Percentiles rank a stretch among this genome's conserved stretches.
Conservation (phyloP, 2,888 invertebrate species). For the Tipula unca region DNA sequence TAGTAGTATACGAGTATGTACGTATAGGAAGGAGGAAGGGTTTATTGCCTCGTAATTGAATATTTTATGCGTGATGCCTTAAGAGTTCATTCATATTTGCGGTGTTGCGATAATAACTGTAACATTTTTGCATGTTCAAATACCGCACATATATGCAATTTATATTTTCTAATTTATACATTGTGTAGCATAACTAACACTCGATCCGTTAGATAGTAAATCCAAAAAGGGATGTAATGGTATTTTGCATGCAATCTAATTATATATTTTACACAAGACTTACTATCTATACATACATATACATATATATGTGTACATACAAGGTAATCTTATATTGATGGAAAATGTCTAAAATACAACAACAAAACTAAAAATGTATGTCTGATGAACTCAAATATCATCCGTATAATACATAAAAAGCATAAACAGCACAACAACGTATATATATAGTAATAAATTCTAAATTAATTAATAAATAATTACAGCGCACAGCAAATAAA, state of each 20-base stretch:
- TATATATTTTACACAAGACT: background rate
- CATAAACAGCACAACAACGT: background rate
- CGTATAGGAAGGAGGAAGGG: background rate
- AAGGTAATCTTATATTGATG: no score
- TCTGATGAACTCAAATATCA: background rate
- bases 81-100: background rate
- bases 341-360: no score
- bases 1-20: background rate
- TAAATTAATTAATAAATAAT: slow-evolving; percentile 8
- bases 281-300: background rate
- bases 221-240: background rate
- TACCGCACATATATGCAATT: background rate
- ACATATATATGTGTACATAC: background rate
- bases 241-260: background rate
- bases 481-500: background rate
- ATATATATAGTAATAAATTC: background rate
- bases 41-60: background rate
- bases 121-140: background rate
- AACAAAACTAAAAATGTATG: background rate
- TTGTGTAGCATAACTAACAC: background rate
- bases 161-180: background rate
- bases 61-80: background rate
- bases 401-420: background rate
- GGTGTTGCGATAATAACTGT: background rate
- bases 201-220: background rate